Percentiles rank a stretch among this genome's conserved stretches.
Evolutionary conservation across 2,113 vertebrate genomes (phyloP).

Genomic region (Xiphophorus hellerii): DNA sequence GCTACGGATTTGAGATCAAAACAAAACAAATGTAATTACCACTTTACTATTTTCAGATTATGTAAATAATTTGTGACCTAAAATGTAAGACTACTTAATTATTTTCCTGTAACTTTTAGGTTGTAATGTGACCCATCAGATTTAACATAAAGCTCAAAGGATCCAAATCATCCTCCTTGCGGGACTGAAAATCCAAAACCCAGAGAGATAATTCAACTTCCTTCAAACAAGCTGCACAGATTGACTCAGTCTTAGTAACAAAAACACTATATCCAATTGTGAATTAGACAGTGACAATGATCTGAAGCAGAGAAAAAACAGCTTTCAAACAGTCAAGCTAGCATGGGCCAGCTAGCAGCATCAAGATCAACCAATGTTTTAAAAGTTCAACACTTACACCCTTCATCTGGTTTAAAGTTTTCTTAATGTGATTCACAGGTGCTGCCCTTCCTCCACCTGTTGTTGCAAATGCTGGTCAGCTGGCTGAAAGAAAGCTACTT

Average conservation of each 20-base stretch:
- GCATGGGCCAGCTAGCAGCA: neutral
- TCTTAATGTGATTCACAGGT: neutral
- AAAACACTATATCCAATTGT: neutral
- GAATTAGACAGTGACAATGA: neutral
- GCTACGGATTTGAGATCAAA: slow-evolving; percentile 3
- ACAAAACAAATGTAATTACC: neutral
- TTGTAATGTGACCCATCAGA: neutral
- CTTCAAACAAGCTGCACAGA: neutral
- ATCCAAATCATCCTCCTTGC: neutral
- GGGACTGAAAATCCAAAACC: neutral
- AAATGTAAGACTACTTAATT: neutral
- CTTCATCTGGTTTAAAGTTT: neutral
- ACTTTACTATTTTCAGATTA: slow-evolving; percentile 3
- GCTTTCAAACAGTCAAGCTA: neutral
- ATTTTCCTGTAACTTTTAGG: neutral
- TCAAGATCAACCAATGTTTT: neutral
- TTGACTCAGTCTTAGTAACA: neutral
- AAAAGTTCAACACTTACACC: neutral
- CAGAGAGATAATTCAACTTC: too few relatives aligned
- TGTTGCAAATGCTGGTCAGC: neutral
- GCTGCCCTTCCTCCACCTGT: too few relatives aligned
- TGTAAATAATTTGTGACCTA: neutral
- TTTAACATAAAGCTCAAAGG: neutral
- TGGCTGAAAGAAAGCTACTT: neutral
- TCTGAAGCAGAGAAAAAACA: neutral